Conservation (phyloP, 1,140 invertebrate species). For the Cyphomyrmex costatus region DNA sequence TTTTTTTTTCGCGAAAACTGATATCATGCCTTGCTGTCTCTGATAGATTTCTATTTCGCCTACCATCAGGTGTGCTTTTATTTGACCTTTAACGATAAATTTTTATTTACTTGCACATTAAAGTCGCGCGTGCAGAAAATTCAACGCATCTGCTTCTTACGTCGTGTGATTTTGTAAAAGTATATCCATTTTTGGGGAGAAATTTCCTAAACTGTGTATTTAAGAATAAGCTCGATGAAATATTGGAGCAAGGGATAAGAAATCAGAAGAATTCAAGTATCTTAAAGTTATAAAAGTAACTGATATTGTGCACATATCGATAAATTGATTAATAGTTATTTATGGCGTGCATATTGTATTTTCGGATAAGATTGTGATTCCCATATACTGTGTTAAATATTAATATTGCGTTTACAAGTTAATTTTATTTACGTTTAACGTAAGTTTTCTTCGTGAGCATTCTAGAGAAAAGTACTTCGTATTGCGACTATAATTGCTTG, state of each 20-base stretch:
- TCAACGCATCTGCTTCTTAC: background rate
- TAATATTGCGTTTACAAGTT: conserved; percentile 13
- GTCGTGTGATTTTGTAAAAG: conserved; percentile 20
- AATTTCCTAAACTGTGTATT: background rate
- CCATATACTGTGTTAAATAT: background rate
- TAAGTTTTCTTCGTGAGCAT: background rate
- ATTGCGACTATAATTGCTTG: too few relatives aligned
- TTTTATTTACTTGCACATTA: conserved; percentile 24
- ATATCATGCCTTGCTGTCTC: background rate
- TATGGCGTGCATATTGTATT: background rate
- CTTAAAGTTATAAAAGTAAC: background rate
- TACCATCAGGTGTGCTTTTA: background rate
- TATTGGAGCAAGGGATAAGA: too few relatives aligned
- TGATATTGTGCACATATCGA: background rate
- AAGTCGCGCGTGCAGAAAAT: conserved; percentile 38
- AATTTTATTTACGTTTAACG: background rate
- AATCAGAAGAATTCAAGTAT: background rate
- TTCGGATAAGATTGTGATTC: background rate
- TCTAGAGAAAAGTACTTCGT: too few relatives aligned
- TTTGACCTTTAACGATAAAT: conserved; percentile 37
- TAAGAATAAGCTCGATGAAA: background rate
- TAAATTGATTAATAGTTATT: background rate
- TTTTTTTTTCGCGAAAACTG: background rate
- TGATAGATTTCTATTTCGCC: conserved; percentile 8
- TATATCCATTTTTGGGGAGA: background rate